Conservation (phyloP, 2,797 vertebrate genomes). For the Decapterus maruadsi region DNA sequence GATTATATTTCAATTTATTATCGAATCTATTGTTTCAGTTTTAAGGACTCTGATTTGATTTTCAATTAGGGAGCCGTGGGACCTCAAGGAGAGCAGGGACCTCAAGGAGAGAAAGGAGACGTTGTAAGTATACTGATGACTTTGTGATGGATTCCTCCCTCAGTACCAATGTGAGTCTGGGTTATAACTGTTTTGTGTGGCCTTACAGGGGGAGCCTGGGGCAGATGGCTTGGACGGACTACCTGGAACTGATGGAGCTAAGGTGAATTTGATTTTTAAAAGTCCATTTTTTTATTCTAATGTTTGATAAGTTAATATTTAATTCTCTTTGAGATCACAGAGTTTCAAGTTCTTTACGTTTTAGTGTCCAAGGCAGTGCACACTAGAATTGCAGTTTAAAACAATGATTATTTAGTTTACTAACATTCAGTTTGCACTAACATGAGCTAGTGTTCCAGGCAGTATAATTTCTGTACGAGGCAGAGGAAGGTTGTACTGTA, state of each 20-base stretch:
- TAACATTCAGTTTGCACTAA: not conserved
- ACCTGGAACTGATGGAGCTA: constrained; percentile 79
- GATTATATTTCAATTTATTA: not conserved
- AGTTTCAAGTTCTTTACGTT: no score
- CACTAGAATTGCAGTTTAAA: not conserved
- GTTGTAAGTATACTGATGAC: constrained; percentile 73
- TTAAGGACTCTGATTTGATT: not conserved
- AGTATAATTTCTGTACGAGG: not conserved
- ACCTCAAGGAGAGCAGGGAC: constrained; percentile 76
- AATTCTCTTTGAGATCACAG: no score
- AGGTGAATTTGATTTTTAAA: constrained; percentile 68
- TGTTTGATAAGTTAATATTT: not conserved
- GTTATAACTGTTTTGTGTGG: constrained; percentile 33
- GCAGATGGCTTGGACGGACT: constrained; percentile 79
- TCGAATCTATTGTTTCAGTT: not conserved
- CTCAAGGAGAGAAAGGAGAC: constrained; percentile 81
- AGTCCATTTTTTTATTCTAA: not conserved
- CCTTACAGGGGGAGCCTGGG: constrained; percentile 80
- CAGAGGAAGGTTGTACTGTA: no score
- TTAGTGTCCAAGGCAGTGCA: no score
- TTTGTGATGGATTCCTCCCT: not conserved
- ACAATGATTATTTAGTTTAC: not conserved
- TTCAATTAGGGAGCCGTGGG: constrained; percentile 81
- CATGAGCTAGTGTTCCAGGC: not conserved
- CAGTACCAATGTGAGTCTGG: not conserved